Evolutionary conservation across 2,113 vertebrate genomes (phyloP).

Genomic region (Rhinoderma darwinii): DNA sequence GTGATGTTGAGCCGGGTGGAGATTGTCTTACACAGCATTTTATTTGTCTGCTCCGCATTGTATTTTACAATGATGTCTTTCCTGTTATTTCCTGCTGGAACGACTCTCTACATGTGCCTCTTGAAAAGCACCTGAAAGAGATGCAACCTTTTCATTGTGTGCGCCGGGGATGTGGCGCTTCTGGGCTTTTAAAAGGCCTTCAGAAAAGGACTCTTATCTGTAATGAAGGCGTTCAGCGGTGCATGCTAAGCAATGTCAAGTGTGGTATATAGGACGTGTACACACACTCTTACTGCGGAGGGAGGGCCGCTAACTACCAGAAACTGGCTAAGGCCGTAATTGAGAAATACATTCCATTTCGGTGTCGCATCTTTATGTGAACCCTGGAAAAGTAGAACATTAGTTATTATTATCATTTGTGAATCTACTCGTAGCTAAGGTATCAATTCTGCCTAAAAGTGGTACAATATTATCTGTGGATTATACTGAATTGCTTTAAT

Average conservation of each 20-base stretch:
- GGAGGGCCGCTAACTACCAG: not conserved
- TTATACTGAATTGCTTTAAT: not conserved
- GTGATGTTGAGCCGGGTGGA: not conserved
- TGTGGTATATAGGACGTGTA: not conserved
- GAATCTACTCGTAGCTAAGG: not conserved
- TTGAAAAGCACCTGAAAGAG: constrained; percentile 30
- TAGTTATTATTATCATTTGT: not conserved
- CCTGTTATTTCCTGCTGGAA: not conserved
- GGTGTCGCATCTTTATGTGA: not conserved
- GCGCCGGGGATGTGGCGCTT: constrained; percentile 1
- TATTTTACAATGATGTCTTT: not conserved
- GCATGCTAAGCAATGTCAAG: constrained; percentile 8
- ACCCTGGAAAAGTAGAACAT: not conserved
- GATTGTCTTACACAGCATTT: not conserved
- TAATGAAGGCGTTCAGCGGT: constrained; percentile 32
- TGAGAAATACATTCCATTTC: constrained; percentile 10
- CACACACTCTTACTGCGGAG: not conserved
- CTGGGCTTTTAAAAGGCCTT: constrained; percentile 12
- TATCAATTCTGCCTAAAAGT: not conserved
- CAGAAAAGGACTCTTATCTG: constrained; percentile 29
- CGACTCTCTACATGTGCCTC: not conserved
- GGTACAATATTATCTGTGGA: not conserved
- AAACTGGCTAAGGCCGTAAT: not conserved
- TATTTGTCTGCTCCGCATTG: not conserved
- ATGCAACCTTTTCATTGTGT: constrained; percentile 42